Conservation (phyloP, 2,113 vertebrate species). For the Otolemur garnettii region DNA sequence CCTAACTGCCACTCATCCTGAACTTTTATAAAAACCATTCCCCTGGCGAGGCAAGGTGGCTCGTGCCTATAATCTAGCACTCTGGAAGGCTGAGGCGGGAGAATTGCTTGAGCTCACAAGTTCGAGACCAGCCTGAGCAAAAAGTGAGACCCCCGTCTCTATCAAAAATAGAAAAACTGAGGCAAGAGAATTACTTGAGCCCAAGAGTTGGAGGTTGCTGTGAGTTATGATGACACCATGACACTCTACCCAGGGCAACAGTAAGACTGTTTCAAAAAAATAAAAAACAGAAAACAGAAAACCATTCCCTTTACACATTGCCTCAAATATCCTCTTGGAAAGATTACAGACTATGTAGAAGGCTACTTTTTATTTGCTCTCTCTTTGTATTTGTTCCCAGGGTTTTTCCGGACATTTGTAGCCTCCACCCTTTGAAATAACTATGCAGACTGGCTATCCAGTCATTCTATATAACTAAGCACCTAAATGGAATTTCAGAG, state of each 20-base stretch:
- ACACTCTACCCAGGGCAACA: too few relatives aligned
- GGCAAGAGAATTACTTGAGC: too few relatives aligned
- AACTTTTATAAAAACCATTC: neutral
- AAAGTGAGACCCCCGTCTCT: too few relatives aligned
- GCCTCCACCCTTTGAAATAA: conserved; percentile 61
- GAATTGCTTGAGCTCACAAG: too few relatives aligned
- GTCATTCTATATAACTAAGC: neutral
- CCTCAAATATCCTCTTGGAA: neutral
- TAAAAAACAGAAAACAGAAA: neutral
- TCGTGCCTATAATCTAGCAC: too few relatives aligned
- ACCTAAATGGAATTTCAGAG: neutral
- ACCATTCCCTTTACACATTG: neutral
- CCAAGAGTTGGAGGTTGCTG: too few relatives aligned
- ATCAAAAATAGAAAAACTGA: too few relatives aligned
- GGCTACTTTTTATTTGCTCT: neutral
- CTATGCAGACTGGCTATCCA: neutral
- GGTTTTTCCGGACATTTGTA: conserved; percentile 40
- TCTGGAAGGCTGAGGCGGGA: too few relatives aligned
- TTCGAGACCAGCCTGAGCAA: too few relatives aligned
- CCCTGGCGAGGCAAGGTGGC: neutral
- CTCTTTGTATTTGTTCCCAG: neutral
- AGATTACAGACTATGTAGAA: neutral
- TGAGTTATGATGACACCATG: too few relatives aligned
- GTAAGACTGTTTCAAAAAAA: too few relatives aligned
- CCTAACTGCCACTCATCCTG: neutral